phyloP scores from a whole-genome alignment of 2,113 vertebrate species.

The cattle (Bos taurus) region DNA sequence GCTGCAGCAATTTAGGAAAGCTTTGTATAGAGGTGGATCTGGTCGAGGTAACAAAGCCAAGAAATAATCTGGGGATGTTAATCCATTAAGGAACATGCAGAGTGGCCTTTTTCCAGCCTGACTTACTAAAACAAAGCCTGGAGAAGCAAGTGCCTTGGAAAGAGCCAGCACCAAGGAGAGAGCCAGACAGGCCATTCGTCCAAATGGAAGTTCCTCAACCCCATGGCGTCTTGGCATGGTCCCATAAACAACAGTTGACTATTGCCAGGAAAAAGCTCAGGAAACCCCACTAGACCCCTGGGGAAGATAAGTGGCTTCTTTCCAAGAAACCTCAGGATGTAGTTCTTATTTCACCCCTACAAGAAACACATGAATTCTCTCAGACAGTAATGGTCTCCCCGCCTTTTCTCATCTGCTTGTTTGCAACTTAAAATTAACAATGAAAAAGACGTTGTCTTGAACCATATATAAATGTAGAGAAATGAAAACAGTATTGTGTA shows the following conservation, averaged over 20 bases:
- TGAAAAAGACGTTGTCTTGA: neutral
- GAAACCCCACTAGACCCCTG: slow-evolving; percentile 38
- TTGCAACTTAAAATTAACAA: neutral
- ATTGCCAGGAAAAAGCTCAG: slow-evolving; percentile 24
- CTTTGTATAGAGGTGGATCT: neutral
- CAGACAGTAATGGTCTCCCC: neutral
- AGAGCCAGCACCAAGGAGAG: slow-evolving; percentile 55
- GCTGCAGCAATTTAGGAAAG: neutral
- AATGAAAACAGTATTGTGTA: neutral
- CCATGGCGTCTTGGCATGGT: neutral
- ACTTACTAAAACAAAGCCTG: neutral
- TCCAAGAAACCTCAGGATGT: slow-evolving; percentile 18
- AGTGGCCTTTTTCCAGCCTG: neutral
- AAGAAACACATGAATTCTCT: slow-evolving; percentile 3
- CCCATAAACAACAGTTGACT: slow-evolving; percentile 29
- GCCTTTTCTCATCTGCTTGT: neutral
- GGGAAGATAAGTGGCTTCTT: slow-evolving; percentile 28
- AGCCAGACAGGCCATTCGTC: neutral
- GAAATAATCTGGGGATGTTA: neutral
- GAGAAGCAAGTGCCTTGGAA: neutral
- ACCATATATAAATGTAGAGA: neutral
- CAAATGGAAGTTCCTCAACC: neutral
- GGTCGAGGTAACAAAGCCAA: neutral
- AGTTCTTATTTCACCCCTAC: neutral
- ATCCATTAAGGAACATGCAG: neutral